These are phyloP conservation scores for Porites lutea DNA, from an alignment of 64 coral and sea anemone genomes.

Conservation along the genomic window DNA sequence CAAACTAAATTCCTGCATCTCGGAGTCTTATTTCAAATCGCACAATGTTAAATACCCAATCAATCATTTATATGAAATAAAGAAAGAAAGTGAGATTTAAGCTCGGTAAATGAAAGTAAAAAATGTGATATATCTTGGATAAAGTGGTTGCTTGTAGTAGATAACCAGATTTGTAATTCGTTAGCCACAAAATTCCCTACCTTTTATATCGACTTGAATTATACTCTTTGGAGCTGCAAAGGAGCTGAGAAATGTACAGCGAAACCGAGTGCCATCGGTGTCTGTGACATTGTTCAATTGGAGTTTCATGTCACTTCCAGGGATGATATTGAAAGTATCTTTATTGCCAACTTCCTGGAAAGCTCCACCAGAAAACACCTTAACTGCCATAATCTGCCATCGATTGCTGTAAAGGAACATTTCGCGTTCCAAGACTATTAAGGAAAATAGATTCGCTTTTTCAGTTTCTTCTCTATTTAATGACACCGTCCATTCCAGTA, in stretches of 20 bases:
- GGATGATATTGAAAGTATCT: constrained; percentile 11
- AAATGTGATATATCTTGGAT: too few species aligned
- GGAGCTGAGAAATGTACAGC: constrained; percentile 59
- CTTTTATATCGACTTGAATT: constrained; percentile 45
- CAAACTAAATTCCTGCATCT: too few species aligned
- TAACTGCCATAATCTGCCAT: constrained; percentile 53
- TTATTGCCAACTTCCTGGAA: neutral
- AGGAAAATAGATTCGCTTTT: constrained; percentile 37
- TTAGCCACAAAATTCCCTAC: neutral
- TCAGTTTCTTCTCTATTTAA: constrained; percentile 19
- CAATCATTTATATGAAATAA: too few species aligned
- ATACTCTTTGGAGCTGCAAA: constrained; percentile 56
- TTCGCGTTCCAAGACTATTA: constrained; percentile 56
- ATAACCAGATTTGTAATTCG: too few species aligned
- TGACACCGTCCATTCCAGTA: constrained; percentile 47
- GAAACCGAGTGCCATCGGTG: constrained; percentile 49
- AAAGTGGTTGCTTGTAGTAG: too few species aligned
- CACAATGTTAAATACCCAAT: too few species aligned
- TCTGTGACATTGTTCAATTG: constrained; percentile 23
- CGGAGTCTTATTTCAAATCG: too few species aligned
- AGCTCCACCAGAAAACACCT: constrained; percentile 6
- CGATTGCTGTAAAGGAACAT: constrained; percentile 54
- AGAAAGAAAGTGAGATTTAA: too few species aligned
- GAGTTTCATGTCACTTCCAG: constrained; percentile 30
- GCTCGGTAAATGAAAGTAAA: too few species aligned